Evolutionary conservation across 2,113 vertebrate species (phyloP), one percentile per base, ranked within the genome.

Genomic region (Eurypyga helias): DNA sequence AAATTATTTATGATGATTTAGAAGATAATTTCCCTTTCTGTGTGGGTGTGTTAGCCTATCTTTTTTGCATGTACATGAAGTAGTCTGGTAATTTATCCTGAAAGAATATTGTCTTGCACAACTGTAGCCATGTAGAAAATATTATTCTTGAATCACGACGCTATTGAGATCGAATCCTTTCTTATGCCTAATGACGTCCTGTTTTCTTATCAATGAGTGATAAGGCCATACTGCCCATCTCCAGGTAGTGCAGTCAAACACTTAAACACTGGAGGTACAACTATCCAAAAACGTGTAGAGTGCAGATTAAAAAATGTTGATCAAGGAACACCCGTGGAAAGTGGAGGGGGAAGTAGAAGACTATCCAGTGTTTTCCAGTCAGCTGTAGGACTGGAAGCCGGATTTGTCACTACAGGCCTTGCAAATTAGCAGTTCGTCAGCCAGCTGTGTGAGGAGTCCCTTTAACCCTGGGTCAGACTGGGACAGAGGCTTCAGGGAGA

Each of bases 391-490:
- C 34, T 60, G 66, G 33, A 28, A 48, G n/a, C 15, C 7, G 2
- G 33, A 13, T 3, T 0, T 28, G 21, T 34, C 19, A 29, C 33
- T 51, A 26, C 29, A 58, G 79, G 19, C 21, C 29, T 77, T 33
- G 25, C 4, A 60, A 54, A 33, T 6, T 7, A 70, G 45, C 14
- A 23, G 6, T 17, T 38, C 6, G 11, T n/a, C 49, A 38, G 48
- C 7, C 7, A 6, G 1, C 20, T 28, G 6, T 21, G 3, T 18
- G 21, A 34, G n/a, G 43, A 21, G 12, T 55, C 8, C 18, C 4
- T 9, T 61, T 66, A 45, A 13, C 20, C 21, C 28, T 33, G 17
- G 24, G 7, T 52, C 54, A 60, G 36, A 9, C 20, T 67, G 43
- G n/a, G 25, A 23, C 1, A 34, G 17, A 16, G n/a, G 26, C n/a